These are phyloP conservation scores for Apodemia duryi DNA, from an alignment of 2,888 invertebrate genomes.

Conservation along the genomic window DNA sequence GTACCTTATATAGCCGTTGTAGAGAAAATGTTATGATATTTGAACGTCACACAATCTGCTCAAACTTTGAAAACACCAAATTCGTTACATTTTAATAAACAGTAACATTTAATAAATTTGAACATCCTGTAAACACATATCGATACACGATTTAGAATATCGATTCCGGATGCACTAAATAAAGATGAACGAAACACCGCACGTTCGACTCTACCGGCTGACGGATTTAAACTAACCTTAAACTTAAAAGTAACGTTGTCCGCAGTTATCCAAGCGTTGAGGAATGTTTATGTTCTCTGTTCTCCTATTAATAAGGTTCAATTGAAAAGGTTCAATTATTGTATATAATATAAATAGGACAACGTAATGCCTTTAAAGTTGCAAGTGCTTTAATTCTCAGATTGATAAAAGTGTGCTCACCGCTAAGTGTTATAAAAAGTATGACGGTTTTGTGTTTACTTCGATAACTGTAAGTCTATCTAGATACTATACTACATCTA, in stretches of 20 bases:
- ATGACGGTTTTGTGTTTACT: slow-evolving; percentile 3
- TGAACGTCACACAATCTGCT: slow-evolving; percentile 3
- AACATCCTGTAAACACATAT: slow-evolving; percentile 35
- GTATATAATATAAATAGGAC: slow-evolving; percentile 10
- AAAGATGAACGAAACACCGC: slow-evolving; percentile 32
- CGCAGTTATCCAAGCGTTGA: slow-evolving; percentile 57
- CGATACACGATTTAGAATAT: slow-evolving; percentile 2
- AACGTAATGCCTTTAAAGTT: background rate
- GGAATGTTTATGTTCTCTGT: slow-evolving; percentile 70
- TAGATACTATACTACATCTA: background rate
- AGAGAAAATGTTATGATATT: slow-evolving; percentile 6
- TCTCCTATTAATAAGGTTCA: slow-evolving; percentile 55
- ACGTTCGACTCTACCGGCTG: slow-evolving; percentile 62
- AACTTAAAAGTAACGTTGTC: slow-evolving; percentile 39
- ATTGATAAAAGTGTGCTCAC: slow-evolving; percentile 2
- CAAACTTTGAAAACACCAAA: background rate
- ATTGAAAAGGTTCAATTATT: slow-evolving; percentile 40
- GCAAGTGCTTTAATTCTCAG: background rate
- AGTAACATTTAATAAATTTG: background rate
- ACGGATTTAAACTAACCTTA: slow-evolving; percentile 75
- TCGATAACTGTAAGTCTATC: slow-evolving; percentile 9
- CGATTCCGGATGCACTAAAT: slow-evolving; percentile 25
- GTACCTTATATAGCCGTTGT: slow-evolving; percentile 3
- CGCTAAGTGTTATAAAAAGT: slow-evolving; percentile 8
- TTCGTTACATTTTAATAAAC: slow-evolving; percentile 1